A percentile compares a stretch with the other conserved stretches of the same genome.
Evolutionary conservation across 2,113 vertebrate genomes (phyloP).

Genomic region (Bubo blakistoni): DNA sequence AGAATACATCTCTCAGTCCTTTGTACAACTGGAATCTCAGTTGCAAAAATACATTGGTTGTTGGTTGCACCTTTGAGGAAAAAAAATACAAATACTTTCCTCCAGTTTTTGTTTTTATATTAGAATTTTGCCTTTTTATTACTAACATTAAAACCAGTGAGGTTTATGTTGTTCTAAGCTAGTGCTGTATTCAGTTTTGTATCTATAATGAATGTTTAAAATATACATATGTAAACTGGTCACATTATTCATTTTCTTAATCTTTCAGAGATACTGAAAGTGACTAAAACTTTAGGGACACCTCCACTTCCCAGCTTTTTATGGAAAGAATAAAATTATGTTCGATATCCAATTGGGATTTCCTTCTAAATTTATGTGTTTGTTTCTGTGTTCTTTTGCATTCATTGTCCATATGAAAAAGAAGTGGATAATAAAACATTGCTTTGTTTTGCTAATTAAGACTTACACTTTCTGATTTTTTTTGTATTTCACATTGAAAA

Average conservation of each 20-base stretch:
- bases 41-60: conserved; percentile 24
- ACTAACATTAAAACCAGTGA: conserved; percentile 50
- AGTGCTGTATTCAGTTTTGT: conserved; percentile 65
- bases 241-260: conserved; percentile 44
- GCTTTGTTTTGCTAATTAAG: conserved; percentile 74
- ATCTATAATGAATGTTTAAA: conserved; percentile 58
- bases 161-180: conserved; percentile 53
- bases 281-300: conserved; percentile 44
- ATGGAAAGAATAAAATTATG: conserved; percentile 54
- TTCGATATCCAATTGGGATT: conserved; percentile 34
- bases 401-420: conserved; percentile 56
- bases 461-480: neutral
- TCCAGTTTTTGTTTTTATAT: conserved; percentile 49
- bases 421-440: conserved; percentile 68
- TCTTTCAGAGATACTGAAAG: conserved; percentile 46
- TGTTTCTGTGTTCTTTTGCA: conserved; percentile 67
- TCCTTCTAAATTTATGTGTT: conserved; percentile 62
- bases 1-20: conserved; percentile 25
- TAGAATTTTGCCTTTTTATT: conserved; percentile 63
- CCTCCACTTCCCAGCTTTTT: conserved; percentile 52
- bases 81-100: conserved; percentile 32
- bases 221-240: conserved; percentile 21
- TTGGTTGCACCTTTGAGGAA: conserved; percentile 43
- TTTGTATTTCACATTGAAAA: neutral
- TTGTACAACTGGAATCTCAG: conserved; percentile 67